Evolutionary conservation across 2,888 invertebrate species (phyloP).

Genomic region (Metallyticus violacea): DNA sequence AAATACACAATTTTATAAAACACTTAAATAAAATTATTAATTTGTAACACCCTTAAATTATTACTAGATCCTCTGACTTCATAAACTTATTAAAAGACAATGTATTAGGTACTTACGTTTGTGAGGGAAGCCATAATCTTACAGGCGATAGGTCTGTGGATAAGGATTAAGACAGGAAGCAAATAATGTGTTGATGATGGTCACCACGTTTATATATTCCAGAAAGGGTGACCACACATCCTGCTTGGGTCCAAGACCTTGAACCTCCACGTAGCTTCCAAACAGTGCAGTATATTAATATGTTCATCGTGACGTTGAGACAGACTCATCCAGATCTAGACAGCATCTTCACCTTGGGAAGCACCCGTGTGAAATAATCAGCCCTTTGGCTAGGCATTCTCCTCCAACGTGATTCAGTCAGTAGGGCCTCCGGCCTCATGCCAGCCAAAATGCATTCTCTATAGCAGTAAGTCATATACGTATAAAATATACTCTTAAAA

Average conservation of each 20-base stretch:
- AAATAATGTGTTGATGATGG: neutral
- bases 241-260: neutral
- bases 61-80: too few species aligned
- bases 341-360: neutral
- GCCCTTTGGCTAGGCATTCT: neutral
- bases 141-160: neutral
- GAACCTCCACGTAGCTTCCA: neutral
- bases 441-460: too few species aligned
- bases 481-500: too few species aligned
- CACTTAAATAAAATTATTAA: too few species aligned
- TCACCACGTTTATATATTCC: neutral
- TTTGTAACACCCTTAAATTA: too few species aligned
- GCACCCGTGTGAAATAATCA: neutral
- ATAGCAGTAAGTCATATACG: too few species aligned
- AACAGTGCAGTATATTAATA: neutral
- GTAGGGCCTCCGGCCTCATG: too few species aligned
- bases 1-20: too few species aligned
- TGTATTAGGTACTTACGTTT: neutral
- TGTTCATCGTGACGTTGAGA: neutral
- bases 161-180: too few species aligned
- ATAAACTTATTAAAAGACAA: neutral
- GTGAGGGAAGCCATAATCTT: neutral
- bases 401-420: neutral
- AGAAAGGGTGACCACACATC: neutral
- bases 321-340: neutral